Evolutionary conservation across 2,797 vertebrate genomes (phyloP).

Genomic region (Diglossa cyanea): DNA sequence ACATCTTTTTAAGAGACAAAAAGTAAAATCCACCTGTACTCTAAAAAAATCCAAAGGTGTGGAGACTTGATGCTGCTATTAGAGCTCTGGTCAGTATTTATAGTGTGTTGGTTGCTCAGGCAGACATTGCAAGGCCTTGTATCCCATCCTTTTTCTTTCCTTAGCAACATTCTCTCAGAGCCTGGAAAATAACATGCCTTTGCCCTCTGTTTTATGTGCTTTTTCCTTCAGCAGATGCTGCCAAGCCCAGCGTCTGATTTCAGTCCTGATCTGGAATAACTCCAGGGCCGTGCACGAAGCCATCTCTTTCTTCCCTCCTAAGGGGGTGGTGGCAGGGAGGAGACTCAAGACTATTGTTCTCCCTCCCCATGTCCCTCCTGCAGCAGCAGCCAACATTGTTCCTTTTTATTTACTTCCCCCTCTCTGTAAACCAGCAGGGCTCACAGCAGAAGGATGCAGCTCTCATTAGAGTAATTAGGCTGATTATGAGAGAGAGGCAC

Average conservation of each 20-base stretch:
- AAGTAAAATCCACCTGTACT: background rate
- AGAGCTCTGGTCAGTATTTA: background rate
- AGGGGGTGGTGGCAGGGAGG: background rate
- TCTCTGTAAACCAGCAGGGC: slow-evolving; percentile 3
- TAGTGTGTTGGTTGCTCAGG: fast-evolving
- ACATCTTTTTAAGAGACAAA: background rate
- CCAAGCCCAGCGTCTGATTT: background rate
- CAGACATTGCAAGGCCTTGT: background rate
- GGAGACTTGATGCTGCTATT: background rate
- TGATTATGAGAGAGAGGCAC: background rate
- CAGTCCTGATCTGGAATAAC: background rate
- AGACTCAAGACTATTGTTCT: slow-evolving; percentile 8
- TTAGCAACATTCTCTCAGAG: background rate
- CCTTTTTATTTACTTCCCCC: background rate
- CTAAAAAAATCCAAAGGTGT: background rate
- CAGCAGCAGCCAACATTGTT: slow-evolving; percentile 39
- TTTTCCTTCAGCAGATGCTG: background rate
- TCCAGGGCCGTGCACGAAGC: background rate
- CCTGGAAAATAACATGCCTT: background rate
- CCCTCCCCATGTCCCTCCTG: background rate
- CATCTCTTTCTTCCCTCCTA: background rate
- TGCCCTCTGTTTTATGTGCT: background rate
- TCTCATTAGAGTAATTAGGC: background rate
- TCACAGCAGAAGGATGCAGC: background rate
- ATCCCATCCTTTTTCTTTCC: background rate